Evolutionary conservation across 1,140 invertebrate species (phyloP).

Genomic region (Ceratina japonica): DNA sequence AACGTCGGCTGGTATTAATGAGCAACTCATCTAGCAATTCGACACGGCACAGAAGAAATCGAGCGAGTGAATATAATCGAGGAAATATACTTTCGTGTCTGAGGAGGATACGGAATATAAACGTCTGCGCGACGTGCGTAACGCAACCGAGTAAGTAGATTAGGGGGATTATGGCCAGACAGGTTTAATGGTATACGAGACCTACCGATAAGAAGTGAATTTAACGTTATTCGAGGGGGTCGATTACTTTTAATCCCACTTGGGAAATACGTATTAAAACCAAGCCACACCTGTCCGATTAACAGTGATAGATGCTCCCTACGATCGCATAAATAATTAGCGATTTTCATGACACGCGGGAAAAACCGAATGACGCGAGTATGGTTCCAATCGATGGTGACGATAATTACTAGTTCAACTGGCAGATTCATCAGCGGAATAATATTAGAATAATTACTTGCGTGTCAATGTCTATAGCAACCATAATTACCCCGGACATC

Average conservation of each 20-base stretch:
- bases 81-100: no score
- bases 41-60: background rate
- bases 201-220: no score
- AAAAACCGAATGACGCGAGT: background rate
- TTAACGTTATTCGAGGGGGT: background rate
- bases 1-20: slow-evolving; percentile 11
- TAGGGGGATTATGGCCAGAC: no score
- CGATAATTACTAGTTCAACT: no score
- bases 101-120: no score
- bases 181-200: no score
- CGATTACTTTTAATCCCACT: background rate
- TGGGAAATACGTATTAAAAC: background rate
- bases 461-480: background rate
- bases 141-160: no score
- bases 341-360: background rate
- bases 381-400: background rate
- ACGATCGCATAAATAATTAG: background rate
- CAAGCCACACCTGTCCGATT: background rate
- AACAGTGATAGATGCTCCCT: background rate
- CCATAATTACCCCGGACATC: background rate
- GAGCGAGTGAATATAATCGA: no score
- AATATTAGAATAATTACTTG: background rate
- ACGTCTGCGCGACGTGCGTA: no score
- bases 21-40: background rate
- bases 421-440: background rate